Evolutionary conservation across 1,140 invertebrate genomes (phyloP).

Genomic region (Linepithema humile): DNA sequence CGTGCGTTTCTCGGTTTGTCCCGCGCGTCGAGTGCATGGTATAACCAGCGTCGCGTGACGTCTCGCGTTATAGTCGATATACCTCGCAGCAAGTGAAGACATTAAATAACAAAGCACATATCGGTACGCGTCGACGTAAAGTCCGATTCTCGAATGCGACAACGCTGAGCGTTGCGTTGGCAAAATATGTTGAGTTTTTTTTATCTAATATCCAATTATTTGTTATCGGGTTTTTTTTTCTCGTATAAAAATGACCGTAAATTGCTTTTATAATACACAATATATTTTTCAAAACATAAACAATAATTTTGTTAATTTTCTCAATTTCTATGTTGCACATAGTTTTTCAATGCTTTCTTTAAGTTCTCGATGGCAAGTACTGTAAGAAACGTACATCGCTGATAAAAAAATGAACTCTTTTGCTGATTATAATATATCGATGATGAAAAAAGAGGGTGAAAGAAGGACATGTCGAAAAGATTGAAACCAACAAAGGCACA

Average conservation of each 20-base stretch:
- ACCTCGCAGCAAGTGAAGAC: constrained; percentile 50
- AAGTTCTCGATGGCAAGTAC: not conserved
- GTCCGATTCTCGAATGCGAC: constrained; percentile 26
- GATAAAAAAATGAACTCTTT: not conserved
- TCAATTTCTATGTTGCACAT: not conserved
- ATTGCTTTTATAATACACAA: no score
- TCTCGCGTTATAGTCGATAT: constrained; percentile 29
- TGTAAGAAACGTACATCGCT: not conserved
- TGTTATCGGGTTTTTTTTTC: no score
- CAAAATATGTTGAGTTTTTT: not conserved
- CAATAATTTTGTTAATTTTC: not conserved
- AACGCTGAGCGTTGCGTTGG: not conserved
- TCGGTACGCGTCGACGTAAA: not conserved
- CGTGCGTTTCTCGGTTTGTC: constrained; percentile 47
- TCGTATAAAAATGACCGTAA: no score
- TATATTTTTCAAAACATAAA: not conserved
- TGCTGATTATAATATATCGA: not conserved
- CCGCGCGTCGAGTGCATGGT: not conserved
- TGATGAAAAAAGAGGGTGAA: not conserved
- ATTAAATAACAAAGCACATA: constrained; percentile 50
- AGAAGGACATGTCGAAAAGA: not conserved
- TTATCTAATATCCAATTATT: no score
- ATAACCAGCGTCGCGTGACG: constrained; percentile 59
- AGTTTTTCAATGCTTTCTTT: not conserved
- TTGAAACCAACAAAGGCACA: constrained; percentile 4